phyloP scores from a whole-genome alignment of 2,797 vertebrate species.

The Chaunax sp. region DNA sequence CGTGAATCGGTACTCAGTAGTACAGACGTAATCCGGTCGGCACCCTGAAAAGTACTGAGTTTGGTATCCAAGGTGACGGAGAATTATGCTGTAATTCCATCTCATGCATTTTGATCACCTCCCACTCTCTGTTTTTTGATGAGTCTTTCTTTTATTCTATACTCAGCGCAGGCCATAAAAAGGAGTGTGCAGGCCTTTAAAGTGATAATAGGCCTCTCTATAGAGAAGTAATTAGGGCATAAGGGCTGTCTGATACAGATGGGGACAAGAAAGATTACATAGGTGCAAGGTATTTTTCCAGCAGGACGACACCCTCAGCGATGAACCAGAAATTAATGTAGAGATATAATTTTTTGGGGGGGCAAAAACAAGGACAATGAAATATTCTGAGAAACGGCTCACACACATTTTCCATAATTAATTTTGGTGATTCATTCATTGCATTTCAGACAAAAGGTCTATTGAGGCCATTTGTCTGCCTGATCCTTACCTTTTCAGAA shows the following conservation, averaged over 20 bases:
- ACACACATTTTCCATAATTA: constrained; percentile 31
- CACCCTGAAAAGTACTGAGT: too few species aligned
- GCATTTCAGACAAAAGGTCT: constrained; percentile 60
- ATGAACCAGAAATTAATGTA: neutral
- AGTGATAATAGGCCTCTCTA: constrained; percentile 58
- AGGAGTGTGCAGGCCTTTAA: constrained; percentile 56
- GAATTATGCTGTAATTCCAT: constrained; percentile 37
- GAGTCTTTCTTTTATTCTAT: constrained; percentile 60
- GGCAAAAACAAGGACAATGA: constrained; percentile 16
- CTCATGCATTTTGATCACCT: constrained; percentile 43
- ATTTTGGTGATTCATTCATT: constrained; percentile 64
- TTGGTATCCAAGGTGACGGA: constrained; percentile 3
- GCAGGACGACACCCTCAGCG: constrained; percentile 7
- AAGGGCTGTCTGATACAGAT: constrained; percentile 16
- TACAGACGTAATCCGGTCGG: too few species aligned
- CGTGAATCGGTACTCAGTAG: too few species aligned
- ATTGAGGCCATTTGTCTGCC: constrained; percentile 25
- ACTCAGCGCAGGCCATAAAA: constrained; percentile 20
- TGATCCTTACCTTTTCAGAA: constrained; percentile 81
- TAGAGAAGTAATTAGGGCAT: constrained; percentile 9
- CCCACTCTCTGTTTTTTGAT: constrained; percentile 52
- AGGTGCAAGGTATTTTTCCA: constrained; percentile 6
- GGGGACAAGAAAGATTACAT: constrained; percentile 12
- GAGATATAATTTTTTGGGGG: constrained; percentile 18
- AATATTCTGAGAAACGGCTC: constrained; percentile 30